Evolutionary conservation across 2,113 vertebrate species (phyloP).

Genomic region (Trematocara nigrifrons): DNA sequence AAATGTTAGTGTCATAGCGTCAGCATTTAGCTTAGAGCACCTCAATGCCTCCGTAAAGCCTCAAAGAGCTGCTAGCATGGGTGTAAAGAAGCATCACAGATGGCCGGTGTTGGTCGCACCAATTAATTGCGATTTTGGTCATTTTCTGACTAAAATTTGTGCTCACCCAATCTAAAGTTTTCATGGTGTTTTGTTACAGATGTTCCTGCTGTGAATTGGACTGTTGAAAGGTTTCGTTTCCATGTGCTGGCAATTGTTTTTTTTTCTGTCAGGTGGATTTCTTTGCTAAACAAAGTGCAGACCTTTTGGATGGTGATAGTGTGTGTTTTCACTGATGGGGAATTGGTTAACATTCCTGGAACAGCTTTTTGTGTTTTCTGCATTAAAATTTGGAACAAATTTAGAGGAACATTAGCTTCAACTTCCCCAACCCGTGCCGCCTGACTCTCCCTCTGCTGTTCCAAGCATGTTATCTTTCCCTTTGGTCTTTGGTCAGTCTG

Average conservation of each 20-base stretch:
- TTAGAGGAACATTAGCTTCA: not conserved
- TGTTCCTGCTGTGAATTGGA: not conserved
- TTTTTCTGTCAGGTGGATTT: not conserved
- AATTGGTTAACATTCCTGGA: not conserved
- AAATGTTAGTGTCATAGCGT: not conserved
- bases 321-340: not conserved
- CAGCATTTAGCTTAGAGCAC: not conserved
- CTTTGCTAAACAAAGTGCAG: not conserved
- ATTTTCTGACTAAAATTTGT: not conserved
- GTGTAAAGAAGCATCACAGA: not conserved
- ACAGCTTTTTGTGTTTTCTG: not conserved
- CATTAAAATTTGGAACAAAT: not conserved
- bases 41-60: fast-evolving
- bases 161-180: not conserved
- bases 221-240: not conserved
- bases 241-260: not conserved
- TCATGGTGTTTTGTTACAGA: not conserved
- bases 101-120: not conserved
- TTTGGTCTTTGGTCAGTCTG: not conserved
- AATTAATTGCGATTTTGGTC: not conserved
- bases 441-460: not conserved
- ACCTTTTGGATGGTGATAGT: not conserved
- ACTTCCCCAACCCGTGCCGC: not conserved
- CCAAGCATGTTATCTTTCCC: not conserved
- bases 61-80: not conserved